Conservation (phyloP, 2,888 invertebrate species). For the Andricus quercusramuli region DNA sequence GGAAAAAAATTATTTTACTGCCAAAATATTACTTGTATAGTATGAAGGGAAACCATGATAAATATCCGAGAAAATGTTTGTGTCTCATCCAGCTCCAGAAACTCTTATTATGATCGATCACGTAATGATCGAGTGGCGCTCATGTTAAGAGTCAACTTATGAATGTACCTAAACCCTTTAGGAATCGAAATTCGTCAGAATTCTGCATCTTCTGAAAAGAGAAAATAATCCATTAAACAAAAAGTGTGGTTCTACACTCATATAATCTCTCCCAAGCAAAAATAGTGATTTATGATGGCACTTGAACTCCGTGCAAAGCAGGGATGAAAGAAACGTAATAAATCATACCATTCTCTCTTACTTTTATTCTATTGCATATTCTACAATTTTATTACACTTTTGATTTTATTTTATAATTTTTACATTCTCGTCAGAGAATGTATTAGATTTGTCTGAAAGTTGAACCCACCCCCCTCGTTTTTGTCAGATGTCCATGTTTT, state of each 20-base stretch:
- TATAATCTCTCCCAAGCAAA: not conserved
- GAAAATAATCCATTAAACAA: not conserved
- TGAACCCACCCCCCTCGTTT: too few relatives aligned
- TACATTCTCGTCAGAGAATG: too few relatives aligned
- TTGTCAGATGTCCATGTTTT: too few relatives aligned
- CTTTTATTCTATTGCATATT: not conserved
- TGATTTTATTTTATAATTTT: not conserved
- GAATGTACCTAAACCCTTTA: not conserved
- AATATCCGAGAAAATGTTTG: not conserved
- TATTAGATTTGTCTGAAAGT: too few relatives aligned
- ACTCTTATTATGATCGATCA: constrained; percentile 43
- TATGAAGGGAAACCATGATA: not conserved
- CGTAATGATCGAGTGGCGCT: constrained; percentile 49
- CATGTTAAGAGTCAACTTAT: constrained; percentile 38
- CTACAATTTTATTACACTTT: not conserved
- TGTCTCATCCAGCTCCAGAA: not conserved
- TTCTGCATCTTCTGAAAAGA: not conserved
- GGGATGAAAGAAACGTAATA: not conserved
- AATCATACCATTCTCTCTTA: not conserved
- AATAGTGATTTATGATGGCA: not conserved
- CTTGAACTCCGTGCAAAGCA: not conserved
- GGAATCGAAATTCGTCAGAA: constrained; percentile 44
- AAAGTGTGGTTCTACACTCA: not conserved
- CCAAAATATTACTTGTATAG: not conserved
- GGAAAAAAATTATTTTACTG: too few relatives aligned